Evolutionary conservation across 2,888 invertebrate species (phyloP).

Genomic region (Plebejus anna): DNA sequence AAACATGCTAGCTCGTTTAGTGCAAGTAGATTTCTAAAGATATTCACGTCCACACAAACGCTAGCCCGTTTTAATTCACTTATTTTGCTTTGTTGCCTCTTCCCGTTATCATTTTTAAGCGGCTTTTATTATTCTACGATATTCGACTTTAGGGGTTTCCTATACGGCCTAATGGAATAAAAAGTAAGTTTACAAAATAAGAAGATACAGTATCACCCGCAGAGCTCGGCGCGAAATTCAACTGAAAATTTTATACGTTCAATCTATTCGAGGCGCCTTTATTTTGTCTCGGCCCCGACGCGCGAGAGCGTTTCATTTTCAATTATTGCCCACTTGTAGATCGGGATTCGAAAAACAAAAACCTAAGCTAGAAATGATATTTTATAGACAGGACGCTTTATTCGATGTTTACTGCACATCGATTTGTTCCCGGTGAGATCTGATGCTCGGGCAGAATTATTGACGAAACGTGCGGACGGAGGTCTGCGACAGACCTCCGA

Average conservation of each 20-base stretch:
- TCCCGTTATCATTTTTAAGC: constrained; percentile 77
- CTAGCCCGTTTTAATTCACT: constrained; percentile 68
- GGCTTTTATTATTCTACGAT: constrained; percentile 78
- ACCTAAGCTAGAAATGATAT: constrained; percentile 71
- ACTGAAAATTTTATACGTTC: constrained; percentile 80
- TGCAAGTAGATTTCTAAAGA: background rate
- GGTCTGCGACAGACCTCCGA: too few species aligned
- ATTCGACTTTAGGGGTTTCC: constrained; percentile 76
- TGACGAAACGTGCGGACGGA: constrained; percentile 76
- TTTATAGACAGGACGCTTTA: constrained; percentile 75
- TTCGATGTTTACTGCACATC: constrained; percentile 74
- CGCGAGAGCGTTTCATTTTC: constrained; percentile 77
- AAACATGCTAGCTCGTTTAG: background rate
- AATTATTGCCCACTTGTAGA: constrained; percentile 81
- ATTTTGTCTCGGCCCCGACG: constrained; percentile 72
- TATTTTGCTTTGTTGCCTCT: constrained; percentile 62
- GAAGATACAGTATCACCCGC: constrained; percentile 77
- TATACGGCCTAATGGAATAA: constrained; percentile 79
- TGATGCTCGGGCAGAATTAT: constrained; percentile 75
- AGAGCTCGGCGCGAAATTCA: constrained; percentile 74
- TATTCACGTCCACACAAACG: constrained; percentile 44
- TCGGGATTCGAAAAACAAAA: constrained; percentile 74
- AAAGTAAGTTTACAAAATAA: constrained; percentile 80
- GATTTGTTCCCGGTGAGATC: constrained; percentile 73
- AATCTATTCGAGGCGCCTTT: constrained; percentile 78